Conservation (phyloP, 2,888 invertebrate species). For the Drosophila subquinaria region DNA sequence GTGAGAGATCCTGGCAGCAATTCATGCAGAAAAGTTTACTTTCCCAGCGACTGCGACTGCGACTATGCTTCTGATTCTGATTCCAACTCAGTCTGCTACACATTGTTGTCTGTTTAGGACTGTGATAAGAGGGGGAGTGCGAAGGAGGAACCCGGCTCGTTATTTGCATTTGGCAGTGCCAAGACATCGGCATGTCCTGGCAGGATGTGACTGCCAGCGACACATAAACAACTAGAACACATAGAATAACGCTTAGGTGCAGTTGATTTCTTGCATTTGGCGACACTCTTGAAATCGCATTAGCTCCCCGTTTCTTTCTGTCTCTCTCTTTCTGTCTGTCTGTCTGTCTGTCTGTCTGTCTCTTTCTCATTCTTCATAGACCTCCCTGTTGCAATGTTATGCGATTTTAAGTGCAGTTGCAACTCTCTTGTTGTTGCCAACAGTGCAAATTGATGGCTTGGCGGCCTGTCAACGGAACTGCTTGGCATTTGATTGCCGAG, state of each 20-base stretch:
- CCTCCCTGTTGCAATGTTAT: slow-evolving; percentile 41
- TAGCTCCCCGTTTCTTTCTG: slow-evolving; percentile 41
- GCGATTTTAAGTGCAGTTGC: slow-evolving; percentile 48
- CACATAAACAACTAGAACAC: slow-evolving; percentile 51
- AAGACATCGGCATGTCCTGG: slow-evolving; percentile 47
- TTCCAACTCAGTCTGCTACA: slow-evolving; percentile 36
- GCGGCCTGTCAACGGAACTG: slow-evolving; percentile 48
- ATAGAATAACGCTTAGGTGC: slow-evolving; percentile 62
- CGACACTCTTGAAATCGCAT: slow-evolving; percentile 77
- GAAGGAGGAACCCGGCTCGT: slow-evolving; percentile 50
- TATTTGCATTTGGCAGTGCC: slow-evolving; percentile 69
- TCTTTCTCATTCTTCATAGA: background rate
- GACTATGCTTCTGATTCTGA: background rate
- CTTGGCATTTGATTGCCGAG: slow-evolving; percentile 60
- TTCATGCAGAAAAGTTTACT: slow-evolving; percentile 78
- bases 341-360: too few species aligned
- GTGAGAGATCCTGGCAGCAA: slow-evolving; percentile 49
- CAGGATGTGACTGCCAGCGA: slow-evolving; percentile 62
- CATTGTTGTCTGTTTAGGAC: slow-evolving; percentile 34
- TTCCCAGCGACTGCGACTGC: slow-evolving; percentile 35
- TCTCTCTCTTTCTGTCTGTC: background rate
- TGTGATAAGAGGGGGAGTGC: background rate
- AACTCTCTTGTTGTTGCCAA: slow-evolving; percentile 45
- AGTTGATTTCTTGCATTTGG: slow-evolving; percentile 75
- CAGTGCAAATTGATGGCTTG: slow-evolving; percentile 71